Conservation (phyloP, 2,113 vertebrate species). For the Myrmophylax atrothorax region DNA sequence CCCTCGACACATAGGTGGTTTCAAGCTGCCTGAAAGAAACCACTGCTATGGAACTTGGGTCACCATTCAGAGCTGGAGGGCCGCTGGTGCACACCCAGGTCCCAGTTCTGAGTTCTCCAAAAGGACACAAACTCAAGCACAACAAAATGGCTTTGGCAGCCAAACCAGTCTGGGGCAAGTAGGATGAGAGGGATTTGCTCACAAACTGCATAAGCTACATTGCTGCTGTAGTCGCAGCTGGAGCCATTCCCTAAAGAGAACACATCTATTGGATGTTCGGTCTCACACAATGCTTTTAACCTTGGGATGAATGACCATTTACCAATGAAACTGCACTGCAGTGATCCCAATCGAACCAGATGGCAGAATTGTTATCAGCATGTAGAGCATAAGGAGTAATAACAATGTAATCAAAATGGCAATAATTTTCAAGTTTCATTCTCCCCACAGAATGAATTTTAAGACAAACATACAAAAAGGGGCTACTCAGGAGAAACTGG, state of each 20-base stretch:
- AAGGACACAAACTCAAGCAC: neutral
- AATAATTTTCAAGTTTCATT: neutral
- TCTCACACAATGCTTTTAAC: neutral
- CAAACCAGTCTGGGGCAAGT: neutral
- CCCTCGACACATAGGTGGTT: neutral
- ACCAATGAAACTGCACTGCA: accelerated
- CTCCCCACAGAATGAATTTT: neutral
- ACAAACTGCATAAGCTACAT: neutral
- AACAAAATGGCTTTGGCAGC: neutral
- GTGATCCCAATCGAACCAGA: neutral
- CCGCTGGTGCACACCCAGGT: neutral
- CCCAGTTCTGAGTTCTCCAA: neutral
- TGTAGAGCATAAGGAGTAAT: neutral
- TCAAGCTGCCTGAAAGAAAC: neutral
- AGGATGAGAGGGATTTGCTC: neutral
- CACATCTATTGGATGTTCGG: neutral
- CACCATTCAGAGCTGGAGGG: neutral
- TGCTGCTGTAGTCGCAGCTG: neutral
- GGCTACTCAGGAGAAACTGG: neutral
- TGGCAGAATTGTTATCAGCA: neutral
- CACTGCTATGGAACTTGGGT: neutral
- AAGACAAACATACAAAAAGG: neutral
- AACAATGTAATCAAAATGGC: neutral
- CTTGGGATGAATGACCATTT: neutral
- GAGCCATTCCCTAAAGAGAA: neutral